These are phyloP conservation scores for Zaprionus nigranus DNA, from an alignment of 1,140 invertebrate species.

Conservation along the genomic window DNA sequence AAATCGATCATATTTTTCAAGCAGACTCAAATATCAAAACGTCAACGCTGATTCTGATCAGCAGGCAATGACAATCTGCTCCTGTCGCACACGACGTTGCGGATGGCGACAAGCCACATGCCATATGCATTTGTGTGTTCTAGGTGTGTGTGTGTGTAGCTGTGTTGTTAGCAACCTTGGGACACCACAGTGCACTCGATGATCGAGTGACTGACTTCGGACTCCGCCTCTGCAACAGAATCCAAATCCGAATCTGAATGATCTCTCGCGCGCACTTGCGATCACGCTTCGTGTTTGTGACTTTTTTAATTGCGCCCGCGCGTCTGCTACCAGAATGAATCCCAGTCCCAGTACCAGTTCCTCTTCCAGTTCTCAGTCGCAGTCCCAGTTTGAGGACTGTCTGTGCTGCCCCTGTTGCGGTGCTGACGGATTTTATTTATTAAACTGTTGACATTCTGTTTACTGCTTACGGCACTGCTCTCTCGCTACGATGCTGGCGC, in stretches of 20 bases:
- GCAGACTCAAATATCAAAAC: slow-evolving; percentile 68
- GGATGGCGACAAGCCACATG: slow-evolving; percentile 2
- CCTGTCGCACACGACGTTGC: slow-evolving; percentile 56
- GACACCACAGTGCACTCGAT: slow-evolving; percentile 12
- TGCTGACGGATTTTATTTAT: slow-evolving; percentile 77
- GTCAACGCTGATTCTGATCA: slow-evolving; percentile 66
- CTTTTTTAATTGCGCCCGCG: slow-evolving; percentile 70
- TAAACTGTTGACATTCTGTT: slow-evolving; percentile 77
- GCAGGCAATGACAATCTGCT: slow-evolving; percentile 61
- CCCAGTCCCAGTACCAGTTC: not conserved
- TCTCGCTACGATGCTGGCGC: not conserved
- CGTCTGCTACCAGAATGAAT: slow-evolving; percentile 31
- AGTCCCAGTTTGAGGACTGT: slow-evolving; percentile 8
- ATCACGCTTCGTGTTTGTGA: slow-evolving; percentile 31
- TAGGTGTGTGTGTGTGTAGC: not conserved
- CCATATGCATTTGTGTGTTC: not conserved
- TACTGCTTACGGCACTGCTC: slow-evolving; percentile 41
- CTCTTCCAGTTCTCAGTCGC: slow-evolving; percentile 15
- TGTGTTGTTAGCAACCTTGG: slow-evolving; percentile 43
- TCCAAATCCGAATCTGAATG: slow-evolving; percentile 39
- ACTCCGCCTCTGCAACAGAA: slow-evolving; percentile 13
- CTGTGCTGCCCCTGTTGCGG: slow-evolving; percentile 25
- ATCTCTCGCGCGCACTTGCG: slow-evolving; percentile 49
- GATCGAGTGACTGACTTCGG: slow-evolving; percentile 29
- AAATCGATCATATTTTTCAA: slow-evolving; percentile 80